Conservation (phyloP, 2,113 vertebrate species). For the Bagarius yarrelli region DNA sequence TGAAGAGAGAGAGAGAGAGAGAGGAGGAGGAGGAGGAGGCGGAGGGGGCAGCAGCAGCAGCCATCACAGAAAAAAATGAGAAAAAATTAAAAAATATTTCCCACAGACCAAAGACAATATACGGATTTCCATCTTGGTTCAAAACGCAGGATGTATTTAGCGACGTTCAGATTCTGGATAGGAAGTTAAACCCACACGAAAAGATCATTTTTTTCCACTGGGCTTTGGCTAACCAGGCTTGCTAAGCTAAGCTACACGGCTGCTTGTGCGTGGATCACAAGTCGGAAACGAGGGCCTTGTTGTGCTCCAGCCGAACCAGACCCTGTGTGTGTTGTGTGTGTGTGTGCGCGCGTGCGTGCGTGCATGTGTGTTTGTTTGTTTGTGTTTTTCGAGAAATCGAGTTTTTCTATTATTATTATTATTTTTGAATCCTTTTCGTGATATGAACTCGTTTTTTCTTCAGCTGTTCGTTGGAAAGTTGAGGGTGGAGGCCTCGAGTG, state of each 20-base stretch:
- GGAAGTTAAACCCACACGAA: background rate
- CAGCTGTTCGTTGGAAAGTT: conserved; percentile 34
- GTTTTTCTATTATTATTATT: too few relatives aligned
- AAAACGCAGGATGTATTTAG: background rate
- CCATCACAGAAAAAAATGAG: conserved; percentile 32
- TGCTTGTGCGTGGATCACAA: conserved; percentile 19
- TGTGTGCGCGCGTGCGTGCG: too few relatives aligned
- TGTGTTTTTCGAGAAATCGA: background rate
- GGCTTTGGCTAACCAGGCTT: conserved; percentile 8
- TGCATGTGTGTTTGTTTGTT: background rate
- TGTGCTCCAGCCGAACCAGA: background rate
- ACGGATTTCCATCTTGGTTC: background rate
- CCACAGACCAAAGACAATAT: background rate
- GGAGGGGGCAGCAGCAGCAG: conserved; percentile 9
- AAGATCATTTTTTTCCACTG: background rate
- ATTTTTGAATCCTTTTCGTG: conserved; percentile 26
- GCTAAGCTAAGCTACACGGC: conserved; percentile 31
- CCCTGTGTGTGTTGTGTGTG: background rate
- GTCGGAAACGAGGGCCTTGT: conserved; percentile 39
- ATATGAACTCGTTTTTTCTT: conserved; percentile 11
- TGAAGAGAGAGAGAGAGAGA: background rate
- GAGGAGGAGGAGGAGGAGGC: too few relatives aligned
- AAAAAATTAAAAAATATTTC: conserved; percentile 13
- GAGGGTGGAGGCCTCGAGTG: conserved; percentile 45
- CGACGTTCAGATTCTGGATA: background rate